Evolutionary conservation across 2,797 vertebrate genomes (phyloP).

Genomic region (Acanthurus tractus): DNA sequence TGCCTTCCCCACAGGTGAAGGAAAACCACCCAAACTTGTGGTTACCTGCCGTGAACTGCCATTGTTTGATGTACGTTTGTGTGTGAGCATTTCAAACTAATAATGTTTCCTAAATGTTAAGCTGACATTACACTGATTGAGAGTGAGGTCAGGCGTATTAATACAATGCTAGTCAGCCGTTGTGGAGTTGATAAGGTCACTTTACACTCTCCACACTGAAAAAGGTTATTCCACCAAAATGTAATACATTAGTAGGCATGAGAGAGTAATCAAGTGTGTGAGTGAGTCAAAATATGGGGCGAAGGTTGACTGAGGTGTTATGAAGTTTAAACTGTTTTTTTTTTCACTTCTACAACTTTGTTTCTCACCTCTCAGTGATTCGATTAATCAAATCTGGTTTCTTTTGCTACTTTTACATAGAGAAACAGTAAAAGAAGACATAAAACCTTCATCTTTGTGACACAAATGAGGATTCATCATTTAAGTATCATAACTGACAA

Average conservation of each 20-base stretch:
- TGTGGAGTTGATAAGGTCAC: conserved; percentile 70
- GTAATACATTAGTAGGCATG: background rate
- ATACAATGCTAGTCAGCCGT: conserved; percentile 44
- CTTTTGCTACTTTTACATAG: background rate
- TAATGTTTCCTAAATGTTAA: conserved; percentile 10
- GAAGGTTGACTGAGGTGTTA: conserved; percentile 8
- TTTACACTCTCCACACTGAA: conserved; percentile 12
- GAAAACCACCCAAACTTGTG: conserved; percentile 26
- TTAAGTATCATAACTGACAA: background rate
- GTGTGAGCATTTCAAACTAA: too few relatives aligned
- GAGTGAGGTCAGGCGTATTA: conserved; percentile 65
- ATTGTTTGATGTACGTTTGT: background rate
- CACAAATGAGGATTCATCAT: background rate
- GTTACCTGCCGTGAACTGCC: conserved; percentile 29
- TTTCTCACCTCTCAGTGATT: background rate
- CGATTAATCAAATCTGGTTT: background rate
- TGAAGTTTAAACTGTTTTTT: background rate
- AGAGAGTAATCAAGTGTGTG: conserved; percentile 9
- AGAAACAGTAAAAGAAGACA: background rate
- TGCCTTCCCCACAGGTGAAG: conserved; percentile 44
- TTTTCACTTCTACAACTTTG: background rate
- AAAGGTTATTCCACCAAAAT: conserved; percentile 47
- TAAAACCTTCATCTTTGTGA: background rate
- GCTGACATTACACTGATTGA: conserved; percentile 61
- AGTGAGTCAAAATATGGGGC: conserved; percentile 11